These are phyloP conservation scores for Eurytoma adleriae DNA, from an alignment of 2,888 invertebrate genomes.

Conservation along the genomic window DNA sequence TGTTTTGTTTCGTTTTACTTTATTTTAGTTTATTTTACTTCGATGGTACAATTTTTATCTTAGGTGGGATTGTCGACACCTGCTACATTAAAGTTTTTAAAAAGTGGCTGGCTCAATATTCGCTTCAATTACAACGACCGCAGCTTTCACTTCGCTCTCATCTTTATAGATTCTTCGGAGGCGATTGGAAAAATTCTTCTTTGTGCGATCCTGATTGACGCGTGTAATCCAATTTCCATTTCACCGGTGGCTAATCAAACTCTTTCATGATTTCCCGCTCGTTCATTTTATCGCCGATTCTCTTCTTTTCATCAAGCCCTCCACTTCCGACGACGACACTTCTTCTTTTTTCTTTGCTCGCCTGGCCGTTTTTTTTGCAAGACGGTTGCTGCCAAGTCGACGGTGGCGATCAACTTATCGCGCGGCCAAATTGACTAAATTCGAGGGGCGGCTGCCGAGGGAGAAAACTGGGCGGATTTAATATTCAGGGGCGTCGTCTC, in stretches of 20 bases:
- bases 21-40: background rate
- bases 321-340: background rate
- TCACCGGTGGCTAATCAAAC: background rate
- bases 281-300: background rate
- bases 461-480: constrained; percentile 59
- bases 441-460: background rate
- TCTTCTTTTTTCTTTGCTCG: background rate
- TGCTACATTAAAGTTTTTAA: background rate
- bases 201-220: background rate
- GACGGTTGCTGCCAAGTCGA: too few species aligned
- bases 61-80: background rate
- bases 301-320: background rate
- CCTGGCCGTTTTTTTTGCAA: background rate
- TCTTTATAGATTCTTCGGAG: background rate
- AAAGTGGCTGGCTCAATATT: background rate
- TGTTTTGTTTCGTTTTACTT: background rate
- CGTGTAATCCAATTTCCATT: constrained; percentile 15
- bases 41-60: background rate
- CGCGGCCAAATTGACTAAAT: constrained; percentile 23
- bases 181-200: background rate
- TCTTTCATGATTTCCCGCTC: background rate
- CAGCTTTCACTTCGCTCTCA: background rate
- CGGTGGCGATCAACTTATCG: constrained; percentile 24
- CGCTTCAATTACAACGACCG: background rate
- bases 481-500: constrained; percentile 64